phyloP scores from a whole-genome alignment of 2,797 vertebrate genomes.

The Alca torda region DNA sequence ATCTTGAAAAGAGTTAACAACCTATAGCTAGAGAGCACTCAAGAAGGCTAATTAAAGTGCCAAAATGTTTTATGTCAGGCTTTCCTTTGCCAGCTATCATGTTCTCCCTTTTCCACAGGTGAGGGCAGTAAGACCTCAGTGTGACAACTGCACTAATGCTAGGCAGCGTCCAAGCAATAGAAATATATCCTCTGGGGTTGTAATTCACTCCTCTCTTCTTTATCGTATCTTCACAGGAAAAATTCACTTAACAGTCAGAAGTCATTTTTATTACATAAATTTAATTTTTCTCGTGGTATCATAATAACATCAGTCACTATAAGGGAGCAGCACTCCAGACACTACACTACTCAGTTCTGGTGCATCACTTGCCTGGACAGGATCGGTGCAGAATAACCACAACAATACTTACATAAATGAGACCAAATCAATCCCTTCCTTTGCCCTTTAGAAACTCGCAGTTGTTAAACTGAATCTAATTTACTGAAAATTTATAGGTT shows the following conservation, averaged over 20 bases:
- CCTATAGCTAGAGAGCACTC: not conserved
- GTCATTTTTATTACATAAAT: not conserved
- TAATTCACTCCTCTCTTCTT: not conserved
- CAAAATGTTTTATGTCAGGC: not conserved
- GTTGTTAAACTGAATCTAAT: not conserved
- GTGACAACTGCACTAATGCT: not conserved
- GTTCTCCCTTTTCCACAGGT: not conserved
- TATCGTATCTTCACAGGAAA: not conserved
- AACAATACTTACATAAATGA: not conserved
- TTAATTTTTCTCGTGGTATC: not conserved
- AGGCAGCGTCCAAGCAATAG: not conserved
- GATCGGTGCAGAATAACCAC: not conserved
- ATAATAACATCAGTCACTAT: not conserved
- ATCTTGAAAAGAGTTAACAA: not conserved
- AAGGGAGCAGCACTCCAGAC: not conserved
- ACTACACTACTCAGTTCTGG: not conserved
- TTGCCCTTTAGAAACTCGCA: not conserved
- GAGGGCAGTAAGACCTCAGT: not conserved
- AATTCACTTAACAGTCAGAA: not conserved
- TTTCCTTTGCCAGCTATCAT: not conserved
- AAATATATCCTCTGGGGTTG: not conserved
- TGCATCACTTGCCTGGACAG: not conserved
- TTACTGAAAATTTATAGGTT: not conserved
- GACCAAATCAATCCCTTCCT: not conserved
- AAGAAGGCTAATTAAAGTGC: constrained; percentile 3